These are phyloP conservation scores for Acholoe squamosa DNA, from an alignment of 2,888 invertebrate genomes.

Conservation along the genomic window DNA sequence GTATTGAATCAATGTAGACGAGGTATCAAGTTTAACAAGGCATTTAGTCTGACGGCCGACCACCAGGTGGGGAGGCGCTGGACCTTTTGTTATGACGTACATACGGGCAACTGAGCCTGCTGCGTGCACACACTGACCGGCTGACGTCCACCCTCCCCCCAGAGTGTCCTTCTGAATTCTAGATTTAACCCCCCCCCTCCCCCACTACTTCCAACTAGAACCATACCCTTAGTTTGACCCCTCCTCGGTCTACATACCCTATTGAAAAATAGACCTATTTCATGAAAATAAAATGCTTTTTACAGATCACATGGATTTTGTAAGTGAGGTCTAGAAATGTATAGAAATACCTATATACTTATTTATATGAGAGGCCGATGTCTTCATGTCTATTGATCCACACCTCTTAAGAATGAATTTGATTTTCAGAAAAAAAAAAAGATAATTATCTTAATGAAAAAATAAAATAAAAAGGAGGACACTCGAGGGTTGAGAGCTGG, in stretches of 20 bases:
- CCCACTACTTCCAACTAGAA: too few relatives aligned
- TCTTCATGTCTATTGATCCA: too few relatives aligned
- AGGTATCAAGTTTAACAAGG: constrained; percentile 59
- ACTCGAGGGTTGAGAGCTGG: too few relatives aligned
- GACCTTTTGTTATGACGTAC: constrained; percentile 8
- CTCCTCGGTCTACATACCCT: background rate
- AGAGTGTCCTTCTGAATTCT: background rate
- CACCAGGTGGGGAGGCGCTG: background rate
- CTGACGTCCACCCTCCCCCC: background rate
- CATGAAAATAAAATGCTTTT: background rate
- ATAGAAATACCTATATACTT: background rate
- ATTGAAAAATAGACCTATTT: background rate
- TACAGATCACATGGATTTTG: background rate
- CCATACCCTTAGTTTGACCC: background rate
- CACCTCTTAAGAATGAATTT: too few relatives aligned
- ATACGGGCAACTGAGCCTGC: background rate
- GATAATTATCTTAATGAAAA: too few relatives aligned
- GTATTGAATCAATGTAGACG: constrained; percentile 44
- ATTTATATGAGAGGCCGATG: background rate
- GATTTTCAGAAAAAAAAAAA: too few relatives aligned
- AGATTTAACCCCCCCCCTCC: too few relatives aligned
- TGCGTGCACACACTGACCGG: background rate
- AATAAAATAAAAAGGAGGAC: too few relatives aligned
- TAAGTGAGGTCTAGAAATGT: background rate
- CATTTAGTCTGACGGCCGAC: background rate